Evolutionary conservation across 2,113 vertebrate species (phyloP).

Genomic region (Castor canadensis): DNA sequence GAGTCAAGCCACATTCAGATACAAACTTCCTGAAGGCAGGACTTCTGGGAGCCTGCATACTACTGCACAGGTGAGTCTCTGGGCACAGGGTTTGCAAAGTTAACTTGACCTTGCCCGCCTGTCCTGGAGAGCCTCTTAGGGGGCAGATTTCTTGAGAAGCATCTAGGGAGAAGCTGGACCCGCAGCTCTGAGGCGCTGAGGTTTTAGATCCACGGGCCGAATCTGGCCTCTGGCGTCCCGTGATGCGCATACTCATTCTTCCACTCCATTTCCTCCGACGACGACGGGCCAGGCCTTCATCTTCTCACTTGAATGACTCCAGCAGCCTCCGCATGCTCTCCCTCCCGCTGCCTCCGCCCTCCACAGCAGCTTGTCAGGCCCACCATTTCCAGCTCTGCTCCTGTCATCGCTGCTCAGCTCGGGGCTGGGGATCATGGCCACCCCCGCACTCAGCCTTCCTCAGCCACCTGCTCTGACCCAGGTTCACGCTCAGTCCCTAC

Average conservation of each 20-base stretch:
- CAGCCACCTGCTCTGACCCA: not conserved
- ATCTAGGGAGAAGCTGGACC: not conserved
- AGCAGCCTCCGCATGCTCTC: not conserved
- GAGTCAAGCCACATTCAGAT: not conserved
- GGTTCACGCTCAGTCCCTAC: not conserved
- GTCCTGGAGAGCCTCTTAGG: not conserved
- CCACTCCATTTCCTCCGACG: accelerated
- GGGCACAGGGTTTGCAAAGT: not conserved
- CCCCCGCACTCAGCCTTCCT: not conserved
- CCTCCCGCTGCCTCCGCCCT: accelerated
- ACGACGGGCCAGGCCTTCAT: not conserved
- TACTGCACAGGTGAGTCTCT: not conserved
- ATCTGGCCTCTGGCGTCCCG: not conserved
- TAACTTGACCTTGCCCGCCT: not conserved
- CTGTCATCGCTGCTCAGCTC: not conserved
- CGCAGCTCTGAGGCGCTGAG: not conserved
- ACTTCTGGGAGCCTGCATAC: not conserved
- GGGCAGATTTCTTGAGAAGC: not conserved
- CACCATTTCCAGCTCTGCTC: not conserved
- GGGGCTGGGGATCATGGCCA: not conserved
- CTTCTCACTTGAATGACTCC: not conserved
- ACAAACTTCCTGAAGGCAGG: not conserved
- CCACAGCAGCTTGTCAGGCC: not conserved
- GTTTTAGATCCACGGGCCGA: not conserved
- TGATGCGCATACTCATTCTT: not conserved